Percentiles rank a stretch among this genome's conserved stretches.
Conservation (phyloP, 53 echinoderm and acorn worm species). For the Antedon mediterranea region DNA sequence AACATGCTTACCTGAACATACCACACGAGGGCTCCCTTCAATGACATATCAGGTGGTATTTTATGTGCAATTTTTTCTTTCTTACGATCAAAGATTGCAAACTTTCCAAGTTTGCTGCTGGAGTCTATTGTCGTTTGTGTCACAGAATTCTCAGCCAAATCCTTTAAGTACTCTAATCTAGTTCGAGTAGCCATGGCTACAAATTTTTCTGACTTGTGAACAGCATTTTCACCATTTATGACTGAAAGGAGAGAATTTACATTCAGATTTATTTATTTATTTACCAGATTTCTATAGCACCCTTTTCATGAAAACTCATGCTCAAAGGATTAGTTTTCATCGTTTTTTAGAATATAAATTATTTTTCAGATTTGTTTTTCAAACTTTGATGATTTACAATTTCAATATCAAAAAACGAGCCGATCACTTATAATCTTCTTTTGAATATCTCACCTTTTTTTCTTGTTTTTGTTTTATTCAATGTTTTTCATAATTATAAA, state of each 20-base stretch:
- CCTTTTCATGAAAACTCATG: too few species aligned
- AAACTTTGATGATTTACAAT: too few species aligned
- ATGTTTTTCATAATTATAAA: too few species aligned
- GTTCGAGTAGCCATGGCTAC: slow-evolving; percentile 91
- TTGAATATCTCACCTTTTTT: too few species aligned
- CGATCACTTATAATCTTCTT: too few species aligned
- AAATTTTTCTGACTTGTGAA: slow-evolving; percentile 94
- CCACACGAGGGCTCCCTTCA: slow-evolving; percentile 88
- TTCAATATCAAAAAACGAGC: too few species aligned
- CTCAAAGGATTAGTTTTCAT: too few species aligned
- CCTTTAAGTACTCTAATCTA: slow-evolving; percentile 73
- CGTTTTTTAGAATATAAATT: too few species aligned
- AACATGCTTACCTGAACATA: slow-evolving; percentile 51
- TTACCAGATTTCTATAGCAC: too few species aligned
- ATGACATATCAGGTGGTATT: slow-evolving; percentile 66
- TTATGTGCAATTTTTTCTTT: slow-evolving; percentile 77
- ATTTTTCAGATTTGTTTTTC: too few species aligned
- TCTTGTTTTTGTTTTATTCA: too few species aligned
- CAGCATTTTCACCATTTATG: slow-evolving; percentile 97
- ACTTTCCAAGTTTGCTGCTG: slow-evolving; percentile 66
- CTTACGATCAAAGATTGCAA: slow-evolving; percentile 74
- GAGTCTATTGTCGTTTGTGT: slow-evolving; percentile 67
- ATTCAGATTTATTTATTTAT: too few species aligned
- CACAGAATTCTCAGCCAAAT: slow-evolving; percentile 66
- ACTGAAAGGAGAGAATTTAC: slow-evolving; percentile 20